Evolutionary conservation across 2,113 vertebrate species (phyloP).

Genomic region (Malaclemys terrapin): DNA sequence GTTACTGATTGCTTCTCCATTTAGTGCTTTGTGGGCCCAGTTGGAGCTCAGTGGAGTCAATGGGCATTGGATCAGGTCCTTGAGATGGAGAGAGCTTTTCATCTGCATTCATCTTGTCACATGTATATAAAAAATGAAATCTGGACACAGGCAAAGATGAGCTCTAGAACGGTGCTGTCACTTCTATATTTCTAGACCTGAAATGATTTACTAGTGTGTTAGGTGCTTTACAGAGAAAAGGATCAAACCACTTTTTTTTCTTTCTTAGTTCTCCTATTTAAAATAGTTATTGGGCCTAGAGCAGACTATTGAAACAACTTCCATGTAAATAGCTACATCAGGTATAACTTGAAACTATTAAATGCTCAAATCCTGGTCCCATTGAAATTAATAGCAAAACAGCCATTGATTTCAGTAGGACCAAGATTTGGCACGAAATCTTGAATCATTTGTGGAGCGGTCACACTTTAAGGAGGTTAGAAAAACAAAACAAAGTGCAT

Average conservation of each 20-base stretch:
- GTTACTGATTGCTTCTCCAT: not conserved
- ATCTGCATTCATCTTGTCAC: not conserved
- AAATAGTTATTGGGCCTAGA: not conserved
- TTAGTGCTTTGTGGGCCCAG: not conserved
- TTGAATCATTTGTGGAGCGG: not conserved
- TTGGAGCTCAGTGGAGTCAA: not conserved
- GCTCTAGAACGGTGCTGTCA: not conserved
- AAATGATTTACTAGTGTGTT: not conserved
- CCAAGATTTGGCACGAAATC: not conserved
- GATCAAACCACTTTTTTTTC: conserved; percentile 19
- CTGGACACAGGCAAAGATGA: not conserved
- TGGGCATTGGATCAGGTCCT: not conserved
- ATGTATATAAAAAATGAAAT: not conserved
- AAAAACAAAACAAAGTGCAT: not conserved
- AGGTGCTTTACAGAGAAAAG: not conserved
- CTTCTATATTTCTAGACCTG: not conserved
- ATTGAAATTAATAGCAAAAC: not conserved
- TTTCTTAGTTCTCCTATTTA: not conserved
- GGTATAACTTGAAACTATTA: not conserved
- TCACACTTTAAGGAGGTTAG: not conserved
- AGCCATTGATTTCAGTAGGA: not conserved
- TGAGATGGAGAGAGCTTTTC: conserved; percentile 4
- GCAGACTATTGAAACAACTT: not conserved
- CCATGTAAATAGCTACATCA: not conserved
- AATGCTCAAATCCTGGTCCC: conserved; percentile 2